phyloP scores from a whole-genome alignment of 2,888 invertebrate genomes.

The Steromphala cineraria region DNA sequence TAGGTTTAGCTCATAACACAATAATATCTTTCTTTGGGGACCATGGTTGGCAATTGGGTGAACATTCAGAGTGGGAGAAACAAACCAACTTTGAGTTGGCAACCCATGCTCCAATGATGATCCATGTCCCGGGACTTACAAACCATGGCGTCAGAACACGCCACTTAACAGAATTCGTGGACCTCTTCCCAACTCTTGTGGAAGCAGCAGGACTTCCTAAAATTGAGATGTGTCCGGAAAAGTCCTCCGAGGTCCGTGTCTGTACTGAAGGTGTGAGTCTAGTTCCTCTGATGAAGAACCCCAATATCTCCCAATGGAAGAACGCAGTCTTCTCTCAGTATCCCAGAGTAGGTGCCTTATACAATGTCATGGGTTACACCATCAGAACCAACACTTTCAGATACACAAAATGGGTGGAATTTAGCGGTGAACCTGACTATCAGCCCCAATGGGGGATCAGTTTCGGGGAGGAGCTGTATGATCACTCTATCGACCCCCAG shows the following conservation, averaged over 20 bases:
- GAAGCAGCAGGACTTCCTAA: conserved; percentile 45
- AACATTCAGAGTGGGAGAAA: conserved; percentile 49
- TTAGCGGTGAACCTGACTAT: neutral
- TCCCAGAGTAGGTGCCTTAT: neutral
- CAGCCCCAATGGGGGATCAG: neutral
- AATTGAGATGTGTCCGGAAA: neutral
- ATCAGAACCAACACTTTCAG: conserved; percentile 6
- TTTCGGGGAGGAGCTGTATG: conserved; percentile 36
- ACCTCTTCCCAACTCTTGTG: conserved; percentile 53
- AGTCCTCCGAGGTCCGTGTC: neutral
- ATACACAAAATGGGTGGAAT: conserved; percentile 10
- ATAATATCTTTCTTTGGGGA: conserved; percentile 48
- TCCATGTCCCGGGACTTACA: conserved; percentile 45
- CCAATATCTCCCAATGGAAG: neutral
- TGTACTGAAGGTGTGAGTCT: conserved; percentile 13
- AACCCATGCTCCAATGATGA: conserved; percentile 59
- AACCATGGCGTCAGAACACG: conserved; percentile 35
- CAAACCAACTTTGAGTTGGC: conserved; percentile 57
- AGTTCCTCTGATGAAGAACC: conserved; percentile 2
- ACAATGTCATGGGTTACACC: conserved; percentile 1
- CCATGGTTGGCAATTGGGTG: conserved; percentile 48
- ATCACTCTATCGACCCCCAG: conserved; percentile 41
- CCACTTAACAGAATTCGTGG: conserved; percentile 49
- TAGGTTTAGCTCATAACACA: conserved; percentile 40
- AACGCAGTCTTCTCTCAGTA: conserved; percentile 14